Evolutionary conservation across 2,113 vertebrate genomes (phyloP).

Genomic region (Hirundichthys speculiger): DNA sequence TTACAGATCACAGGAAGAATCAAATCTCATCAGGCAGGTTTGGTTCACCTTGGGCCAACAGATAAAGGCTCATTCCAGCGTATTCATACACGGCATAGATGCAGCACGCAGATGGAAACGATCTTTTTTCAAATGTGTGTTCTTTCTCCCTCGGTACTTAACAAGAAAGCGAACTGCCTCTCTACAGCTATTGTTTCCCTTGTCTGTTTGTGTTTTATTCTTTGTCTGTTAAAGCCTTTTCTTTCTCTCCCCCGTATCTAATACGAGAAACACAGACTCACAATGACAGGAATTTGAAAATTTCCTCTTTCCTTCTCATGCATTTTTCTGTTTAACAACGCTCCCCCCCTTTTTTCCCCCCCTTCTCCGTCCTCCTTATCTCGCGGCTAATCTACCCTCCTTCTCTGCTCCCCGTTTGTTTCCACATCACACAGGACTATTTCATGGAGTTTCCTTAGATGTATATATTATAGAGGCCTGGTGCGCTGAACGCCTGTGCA

Average conservation of each 20-base stretch:
- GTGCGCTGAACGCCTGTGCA: conserved; percentile 24
- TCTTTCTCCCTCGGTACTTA: conserved; percentile 30
- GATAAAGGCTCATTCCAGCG: conserved; percentile 23
- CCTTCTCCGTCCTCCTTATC: conserved; percentile 39
- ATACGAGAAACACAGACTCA: conserved; percentile 41
- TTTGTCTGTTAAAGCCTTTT: conserved; percentile 56
- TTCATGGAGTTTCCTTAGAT: conserved; percentile 57
- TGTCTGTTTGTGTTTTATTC: conserved; percentile 47
- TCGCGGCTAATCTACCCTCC: conserved; percentile 48
- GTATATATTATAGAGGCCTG: conserved; percentile 56
- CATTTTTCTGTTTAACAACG: conserved; percentile 45
- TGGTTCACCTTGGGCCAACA: conserved; percentile 25
- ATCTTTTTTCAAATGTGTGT: conserved; percentile 54
- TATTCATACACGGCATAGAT: conserved; percentile 17
- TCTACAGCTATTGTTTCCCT: conserved; percentile 51
- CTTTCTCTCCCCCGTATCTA: conserved; percentile 16
- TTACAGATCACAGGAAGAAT: conserved; percentile 11
- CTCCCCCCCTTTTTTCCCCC: conserved; percentile 12
- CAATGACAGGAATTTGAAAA: conserved; percentile 66
- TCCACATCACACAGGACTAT: conserved; percentile 51
- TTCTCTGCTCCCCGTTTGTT: conserved; percentile 26
- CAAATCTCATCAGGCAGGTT: background rate
- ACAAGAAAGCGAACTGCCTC: conserved; percentile 35
- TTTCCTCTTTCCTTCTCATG: conserved; percentile 46
- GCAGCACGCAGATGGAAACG: conserved; percentile 23